Base-by-base conservation (phyloP, 2,797 vertebrate species). In the Spinus pinus region DNA sequence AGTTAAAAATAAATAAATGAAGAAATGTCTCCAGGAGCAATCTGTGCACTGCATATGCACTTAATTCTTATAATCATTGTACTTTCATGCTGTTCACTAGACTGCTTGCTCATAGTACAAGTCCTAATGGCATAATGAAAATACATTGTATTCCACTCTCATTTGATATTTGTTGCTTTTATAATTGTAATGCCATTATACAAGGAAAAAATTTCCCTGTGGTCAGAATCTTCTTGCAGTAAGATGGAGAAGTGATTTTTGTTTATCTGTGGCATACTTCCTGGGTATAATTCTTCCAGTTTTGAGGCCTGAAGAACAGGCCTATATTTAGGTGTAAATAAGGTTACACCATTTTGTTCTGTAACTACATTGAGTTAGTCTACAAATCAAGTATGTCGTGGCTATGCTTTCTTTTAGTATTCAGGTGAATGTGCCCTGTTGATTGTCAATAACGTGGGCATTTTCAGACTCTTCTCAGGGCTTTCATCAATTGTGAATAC, bases 1-100 rank as follows among this genome's bases (percentile, higher is more conserved):
- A 71, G 15, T 72, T 90, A 88, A 88, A 89, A 85, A 86, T 53
- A 81, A 83, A 69, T 60, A 85, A 93, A 88, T 77, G 44, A 71
- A 87, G 46, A 75, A 84, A 66, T 28, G 35, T 81, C 41, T 94
- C 14, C 46, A 86, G 79, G 39, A 96, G 25, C 28, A 24, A 54
- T 79, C n/a, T 84, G 28, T 81, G 28, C 25, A 19, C 8, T 72
- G 31, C n/a, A 44, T 61, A 64, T 53, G 15, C 49, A 54, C 80
- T 92, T 78, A 83, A 22, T 70, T 85, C 30, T 71, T 78, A 44
- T 10, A 28, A 35, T 60, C 12, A 46, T 51, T 82, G 18, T 44
- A n/a, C 44, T 85, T 94, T 33, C 46, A 35, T 19, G 46, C 60
- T 85, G 30, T 79, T 91, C 30, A 42, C 20, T 56, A 72, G 64